These are phyloP conservation scores for Pampusana beccarii DNA, from an alignment of 2,113 vertebrate species.

Conservation along the genomic window DNA sequence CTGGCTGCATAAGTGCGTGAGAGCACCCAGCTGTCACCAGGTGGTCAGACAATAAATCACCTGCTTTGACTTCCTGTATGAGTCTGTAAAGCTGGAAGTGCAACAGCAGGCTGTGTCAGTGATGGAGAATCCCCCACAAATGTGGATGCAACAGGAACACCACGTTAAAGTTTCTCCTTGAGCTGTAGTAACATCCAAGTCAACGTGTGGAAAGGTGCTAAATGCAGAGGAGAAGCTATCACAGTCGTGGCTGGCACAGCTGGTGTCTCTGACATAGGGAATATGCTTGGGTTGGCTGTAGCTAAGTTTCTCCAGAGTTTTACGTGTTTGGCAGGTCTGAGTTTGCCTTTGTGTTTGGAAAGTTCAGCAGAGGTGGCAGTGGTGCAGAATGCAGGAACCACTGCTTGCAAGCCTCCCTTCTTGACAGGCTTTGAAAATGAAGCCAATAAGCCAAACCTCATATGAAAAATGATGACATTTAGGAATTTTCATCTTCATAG, in stretches of 20 bases:
- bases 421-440: neutral
- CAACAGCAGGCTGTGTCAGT: neutral
- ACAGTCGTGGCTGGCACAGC: neutral
- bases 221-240: neutral
- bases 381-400: neutral
- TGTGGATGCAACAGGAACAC: neutral
- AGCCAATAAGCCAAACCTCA: neutral
- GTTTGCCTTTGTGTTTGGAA: neutral
- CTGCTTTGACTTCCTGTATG: neutral
- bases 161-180: neutral
- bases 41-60: constrained; percentile 43
- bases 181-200: neutral
- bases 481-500: neutral
- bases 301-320: neutral
- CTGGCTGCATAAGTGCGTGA: neutral
- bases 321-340: neutral
- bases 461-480: neutral
- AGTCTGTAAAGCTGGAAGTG: neutral
- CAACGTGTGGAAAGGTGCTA: neutral
- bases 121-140: neutral
- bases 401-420: neutral
- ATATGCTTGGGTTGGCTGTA: neutral
- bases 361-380: neutral
- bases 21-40: constrained; percentile 11
- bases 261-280: neutral